Conservation (phyloP, 37 sponge, comb jelly and placozoan species). For the Beroe forskalii region DNA sequence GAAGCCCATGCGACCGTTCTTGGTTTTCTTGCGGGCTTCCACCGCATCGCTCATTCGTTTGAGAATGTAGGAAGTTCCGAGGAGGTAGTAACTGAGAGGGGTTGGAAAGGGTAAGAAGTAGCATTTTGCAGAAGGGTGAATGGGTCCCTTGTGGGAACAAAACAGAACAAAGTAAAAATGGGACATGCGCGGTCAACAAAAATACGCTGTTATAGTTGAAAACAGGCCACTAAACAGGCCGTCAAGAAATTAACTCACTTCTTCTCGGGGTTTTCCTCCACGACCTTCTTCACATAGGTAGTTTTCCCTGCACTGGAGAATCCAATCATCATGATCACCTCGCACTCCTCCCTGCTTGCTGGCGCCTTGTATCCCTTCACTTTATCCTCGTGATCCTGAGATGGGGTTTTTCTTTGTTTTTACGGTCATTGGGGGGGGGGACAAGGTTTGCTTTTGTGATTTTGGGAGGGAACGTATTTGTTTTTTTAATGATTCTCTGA, state of each 20-base stretch:
- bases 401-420: too few relatives aligned
- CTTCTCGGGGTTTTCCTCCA: constrained; percentile 27
- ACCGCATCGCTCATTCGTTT: constrained; percentile 43
- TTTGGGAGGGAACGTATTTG: too few relatives aligned
- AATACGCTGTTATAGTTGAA: too few relatives aligned
- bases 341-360: constrained; percentile 16
- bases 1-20: constrained; percentile 11
- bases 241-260: background rate
- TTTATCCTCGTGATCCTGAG: constrained; percentile 17
- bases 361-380: background rate
- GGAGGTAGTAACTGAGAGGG: constrained; percentile 16
- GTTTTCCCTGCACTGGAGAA: constrained; percentile 38
- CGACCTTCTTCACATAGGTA: background rate
- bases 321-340: constrained; percentile 52
- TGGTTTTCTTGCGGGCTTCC: constrained; percentile 34
- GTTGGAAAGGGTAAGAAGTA: background rate
- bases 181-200: too few relatives aligned
- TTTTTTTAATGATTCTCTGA: too few relatives aligned
- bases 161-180: too few relatives aligned
- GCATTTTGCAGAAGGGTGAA: background rate
- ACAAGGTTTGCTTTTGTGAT: too few relatives aligned
- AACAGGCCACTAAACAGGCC: too few relatives aligned
- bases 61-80: constrained; percentile 39
- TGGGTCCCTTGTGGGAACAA: too few relatives aligned
- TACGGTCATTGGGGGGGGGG: too few relatives aligned